A percentile compares a stretch with the other conserved stretches of the same genome.
These are phyloP conservation scores for Thunnus maccoyii DNA, from an alignment of 2,113 vertebrate species.

Conservation along the genomic window DNA sequence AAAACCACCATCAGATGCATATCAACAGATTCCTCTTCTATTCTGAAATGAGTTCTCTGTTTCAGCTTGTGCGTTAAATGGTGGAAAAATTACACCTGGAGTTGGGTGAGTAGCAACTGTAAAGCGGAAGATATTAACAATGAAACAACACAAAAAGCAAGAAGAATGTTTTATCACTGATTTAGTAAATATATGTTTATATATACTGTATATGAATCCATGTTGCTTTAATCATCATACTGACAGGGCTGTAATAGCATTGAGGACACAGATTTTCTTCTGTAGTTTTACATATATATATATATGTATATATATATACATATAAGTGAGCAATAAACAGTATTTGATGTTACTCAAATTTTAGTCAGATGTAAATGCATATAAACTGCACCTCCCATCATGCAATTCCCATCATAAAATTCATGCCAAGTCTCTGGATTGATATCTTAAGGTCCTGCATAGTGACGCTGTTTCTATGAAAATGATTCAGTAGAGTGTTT, in stretches of 20 bases:
- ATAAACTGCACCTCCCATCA: not conserved
- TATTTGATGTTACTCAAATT: not conserved
- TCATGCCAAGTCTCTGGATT: not conserved
- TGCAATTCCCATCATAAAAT: too few species aligned
- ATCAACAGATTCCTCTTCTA: not conserved
- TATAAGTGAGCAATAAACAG: not conserved
- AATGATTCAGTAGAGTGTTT: not conserved
- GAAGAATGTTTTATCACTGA: not conserved
- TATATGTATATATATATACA: too few species aligned
- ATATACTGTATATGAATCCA: not conserved
- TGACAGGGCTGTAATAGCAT: not conserved
- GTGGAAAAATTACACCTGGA: slow-evolving; percentile 25
- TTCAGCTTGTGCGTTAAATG: slow-evolving; percentile 72
- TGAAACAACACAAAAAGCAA: not conserved
- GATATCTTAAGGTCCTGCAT: not conserved
- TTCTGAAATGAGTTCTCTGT: slow-evolving; percentile 23
- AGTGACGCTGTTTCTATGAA: not conserved
- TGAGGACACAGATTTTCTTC: not conserved
- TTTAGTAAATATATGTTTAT: not conserved
- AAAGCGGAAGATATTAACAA: not conserved
- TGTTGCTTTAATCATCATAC: not conserved
- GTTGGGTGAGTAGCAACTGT: slow-evolving; percentile 74
- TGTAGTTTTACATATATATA: slow-evolving; percentile 3
- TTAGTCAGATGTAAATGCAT: too few species aligned
- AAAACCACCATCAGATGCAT: not conserved